Conservation (phyloP, 2,888 invertebrate species). For the Orthosia gothica region DNA sequence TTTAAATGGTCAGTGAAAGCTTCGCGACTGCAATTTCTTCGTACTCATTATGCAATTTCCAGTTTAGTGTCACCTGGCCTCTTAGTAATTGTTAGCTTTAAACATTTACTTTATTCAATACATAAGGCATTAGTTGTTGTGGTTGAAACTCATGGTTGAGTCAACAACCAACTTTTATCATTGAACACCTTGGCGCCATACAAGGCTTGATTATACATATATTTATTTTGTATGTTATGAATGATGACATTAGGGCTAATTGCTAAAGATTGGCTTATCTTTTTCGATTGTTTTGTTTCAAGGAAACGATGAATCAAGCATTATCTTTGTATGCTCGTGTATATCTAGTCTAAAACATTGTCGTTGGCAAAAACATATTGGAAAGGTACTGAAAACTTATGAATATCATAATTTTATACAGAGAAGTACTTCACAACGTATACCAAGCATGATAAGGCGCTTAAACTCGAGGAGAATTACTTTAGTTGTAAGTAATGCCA, state of each 20-base stretch:
- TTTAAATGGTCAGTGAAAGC: conserved; percentile 63
- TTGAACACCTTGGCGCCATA: conserved; percentile 48
- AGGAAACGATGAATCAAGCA: conserved; percentile 53
- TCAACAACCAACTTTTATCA: conserved; percentile 32
- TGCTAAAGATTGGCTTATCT: conserved; percentile 70
- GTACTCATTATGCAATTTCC: conserved; percentile 60
- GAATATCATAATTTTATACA: conserved; percentile 42
- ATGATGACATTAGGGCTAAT: conserved; percentile 73
- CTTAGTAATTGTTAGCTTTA: conserved; percentile 32
- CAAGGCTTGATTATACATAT: conserved; percentile 35
- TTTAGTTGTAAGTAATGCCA: conserved; percentile 74
- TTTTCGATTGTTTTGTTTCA: conserved; percentile 49
- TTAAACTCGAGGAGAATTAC: conserved; percentile 79
- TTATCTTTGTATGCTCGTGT: conserved; percentile 20
- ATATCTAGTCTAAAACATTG: conserved; percentile 12
- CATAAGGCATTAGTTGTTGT: conserved; percentile 6
- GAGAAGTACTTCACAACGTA: conserved; percentile 48
- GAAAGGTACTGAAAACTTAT: conserved; percentile 33
- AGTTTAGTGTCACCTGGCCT: conserved; percentile 50
- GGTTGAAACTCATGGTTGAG: conserved; percentile 32
- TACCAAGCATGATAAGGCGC: conserved; percentile 78
- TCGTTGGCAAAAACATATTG: not conserved
- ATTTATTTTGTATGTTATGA: conserved; percentile 52
- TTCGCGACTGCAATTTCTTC: conserved; percentile 58
- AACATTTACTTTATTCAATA: conserved; percentile 14